Evolutionary conservation across 2,797 vertebrate species (phyloP).

Genomic region (Acridotheres tristis): DNA sequence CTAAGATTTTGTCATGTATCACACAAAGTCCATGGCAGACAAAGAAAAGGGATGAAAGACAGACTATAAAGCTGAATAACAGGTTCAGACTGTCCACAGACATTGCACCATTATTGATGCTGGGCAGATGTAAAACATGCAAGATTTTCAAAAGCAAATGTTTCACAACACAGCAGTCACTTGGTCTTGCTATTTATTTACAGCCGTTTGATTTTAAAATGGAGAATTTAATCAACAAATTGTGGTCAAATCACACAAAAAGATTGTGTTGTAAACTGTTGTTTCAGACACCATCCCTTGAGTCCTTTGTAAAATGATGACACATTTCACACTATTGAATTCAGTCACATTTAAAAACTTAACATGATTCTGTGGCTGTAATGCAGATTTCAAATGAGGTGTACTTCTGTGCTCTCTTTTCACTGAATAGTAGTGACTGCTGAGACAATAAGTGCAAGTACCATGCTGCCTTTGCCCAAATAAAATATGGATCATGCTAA

Average conservation of each 20-base stretch:
- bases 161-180: not conserved
- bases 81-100: not conserved
- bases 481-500: not conserved
- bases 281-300: not conserved
- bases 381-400: not conserved
- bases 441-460: not conserved
- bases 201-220: not conserved
- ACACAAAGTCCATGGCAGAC: not conserved
- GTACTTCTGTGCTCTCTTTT: not conserved
- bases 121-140: not conserved
- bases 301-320: not conserved
- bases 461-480: not conserved
- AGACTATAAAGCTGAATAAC: not conserved
- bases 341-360: not conserved
- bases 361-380: not conserved
- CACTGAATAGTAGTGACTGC: not conserved
- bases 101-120: not conserved
- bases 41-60: not conserved
- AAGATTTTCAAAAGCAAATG: not conserved
- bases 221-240: not conserved
- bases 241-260: not conserved
- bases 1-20: not conserved
- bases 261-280: not conserved
- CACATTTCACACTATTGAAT: not conserved
- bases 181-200: not conserved